Evolutionary conservation across 2,113 vertebrate genomes (phyloP).

Genomic region (Columbina picui): DNA sequence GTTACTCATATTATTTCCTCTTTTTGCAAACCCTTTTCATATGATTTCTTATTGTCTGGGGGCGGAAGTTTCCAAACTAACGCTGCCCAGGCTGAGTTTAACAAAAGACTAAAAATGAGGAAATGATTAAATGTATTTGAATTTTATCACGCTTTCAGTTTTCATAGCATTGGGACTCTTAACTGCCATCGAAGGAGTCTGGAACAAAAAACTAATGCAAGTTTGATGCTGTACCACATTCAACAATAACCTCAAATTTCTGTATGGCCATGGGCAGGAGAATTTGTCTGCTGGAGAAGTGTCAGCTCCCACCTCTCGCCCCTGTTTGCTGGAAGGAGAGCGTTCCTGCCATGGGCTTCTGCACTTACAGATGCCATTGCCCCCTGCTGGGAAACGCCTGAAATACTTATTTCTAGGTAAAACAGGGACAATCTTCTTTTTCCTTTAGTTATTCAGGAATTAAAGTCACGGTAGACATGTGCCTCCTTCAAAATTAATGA

Average conservation of each 20-base stretch:
- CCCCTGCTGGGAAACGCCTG: background rate
- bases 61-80: conserved; percentile 8
- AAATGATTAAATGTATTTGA: conserved; percentile 5
- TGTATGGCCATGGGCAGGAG: background rate
- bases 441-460: background rate
- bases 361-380: background rate
- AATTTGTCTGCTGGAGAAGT: background rate
- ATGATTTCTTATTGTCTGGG: background rate
- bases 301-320: fast-evolving
- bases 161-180: background rate
- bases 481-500: background rate
- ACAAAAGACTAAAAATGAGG: background rate
- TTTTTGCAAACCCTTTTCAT: background rate
- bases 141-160: conserved; percentile 16
- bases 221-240: background rate
- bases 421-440: background rate
- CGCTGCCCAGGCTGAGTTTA: background rate
- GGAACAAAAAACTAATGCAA: background rate
- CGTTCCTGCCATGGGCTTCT: background rate
- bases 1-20: conserved; percentile 21
- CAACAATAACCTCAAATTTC: background rate
- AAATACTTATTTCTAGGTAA: background rate
- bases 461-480: background rate
- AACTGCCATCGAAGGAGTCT: background rate
- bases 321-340: background rate